Base-by-base conservation (phyloP, 2,113 vertebrate species). In the Phyllostomus discolor region DNA sequence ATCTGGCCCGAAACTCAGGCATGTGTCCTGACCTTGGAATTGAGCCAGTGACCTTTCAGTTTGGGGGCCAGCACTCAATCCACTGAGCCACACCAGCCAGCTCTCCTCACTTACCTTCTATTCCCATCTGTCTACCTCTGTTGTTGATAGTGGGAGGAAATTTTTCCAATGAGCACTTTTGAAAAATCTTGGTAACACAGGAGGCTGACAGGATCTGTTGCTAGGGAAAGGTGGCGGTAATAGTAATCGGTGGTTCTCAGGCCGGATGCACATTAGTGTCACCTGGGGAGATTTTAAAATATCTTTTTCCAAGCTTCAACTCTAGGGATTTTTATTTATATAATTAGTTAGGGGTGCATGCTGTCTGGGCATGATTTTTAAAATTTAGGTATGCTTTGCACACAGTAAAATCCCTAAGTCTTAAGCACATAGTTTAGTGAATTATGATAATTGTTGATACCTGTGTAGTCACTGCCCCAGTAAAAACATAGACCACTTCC, bases 281-380 rank as follows among this genome's bases (percentile, higher is more conserved):
- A 73, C 75, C 41, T 67, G 22, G 28, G 89, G 50, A 90, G 81
- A 85, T 75, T 76, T 88, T 1, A 35, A 78, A 93, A 83, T 66
- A 20, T 64, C 19, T 26, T 92, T 84, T 26, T 57, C 57, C 22
- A 83, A 41, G 38, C 6, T 35, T 15, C 33, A 69, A 62, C 41
- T 70, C 72, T 86, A 81, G 43, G 41, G 43, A 89, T 62, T 91
- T 84, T 93, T 7, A 91, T 84, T 96, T 96, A 62, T 64, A 64
- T 64, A 41, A 82, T 93, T 86, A 93, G 41, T 70, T 33, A 50
- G 48, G 50, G n/a, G 33, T 35, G 35, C 26, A 38, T 35, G 35
- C 26, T 46, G 16, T 43, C 35, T 92, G 59, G 72, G 54, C 26
- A 35, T 78, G 50, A 81, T 38, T 50, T 92, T 90, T 90, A 7